Conservation (phyloP, 2,888 invertebrate genomes). For the Quadriops clusia region DNA sequence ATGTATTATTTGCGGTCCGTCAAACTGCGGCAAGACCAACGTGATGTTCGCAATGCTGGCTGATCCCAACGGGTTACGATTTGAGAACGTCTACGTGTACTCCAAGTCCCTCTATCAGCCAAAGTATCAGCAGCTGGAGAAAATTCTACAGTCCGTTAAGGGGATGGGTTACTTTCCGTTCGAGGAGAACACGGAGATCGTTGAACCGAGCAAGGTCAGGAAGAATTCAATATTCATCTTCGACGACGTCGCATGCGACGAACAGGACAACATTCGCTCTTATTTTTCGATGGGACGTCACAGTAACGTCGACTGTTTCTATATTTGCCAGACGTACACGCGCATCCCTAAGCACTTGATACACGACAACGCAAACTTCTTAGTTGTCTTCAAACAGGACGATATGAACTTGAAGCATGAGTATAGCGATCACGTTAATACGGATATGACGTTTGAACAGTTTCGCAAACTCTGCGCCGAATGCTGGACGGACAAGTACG, state of each 20-base stretch:
- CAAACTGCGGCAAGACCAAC: constrained; percentile 31
- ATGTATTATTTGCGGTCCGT: constrained; percentile 25
- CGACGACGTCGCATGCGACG: constrained; percentile 29
- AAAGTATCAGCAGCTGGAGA: constrained; percentile 22
- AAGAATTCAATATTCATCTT: constrained; percentile 29
- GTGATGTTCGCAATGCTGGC: constrained; percentile 24
- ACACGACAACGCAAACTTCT: constrained; percentile 28
- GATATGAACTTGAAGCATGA: constrained; percentile 27
- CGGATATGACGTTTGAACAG: constrained; percentile 20
- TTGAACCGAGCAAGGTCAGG: constrained; percentile 18
- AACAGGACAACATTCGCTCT: constrained; percentile 22
- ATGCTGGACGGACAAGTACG: constrained; percentile 24
- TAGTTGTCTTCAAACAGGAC: constrained; percentile 30
- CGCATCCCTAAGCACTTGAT: constrained; percentile 29
- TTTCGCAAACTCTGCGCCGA: constrained; percentile 23
- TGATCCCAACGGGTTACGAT: constrained; percentile 26
- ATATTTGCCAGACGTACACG: constrained; percentile 28
- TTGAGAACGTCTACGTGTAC: constrained; percentile 30
- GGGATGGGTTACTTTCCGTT: constrained; percentile 20
- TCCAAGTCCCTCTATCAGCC: constrained; percentile 24
- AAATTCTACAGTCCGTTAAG: constrained; percentile 16
- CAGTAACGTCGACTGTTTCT: constrained; percentile 26
- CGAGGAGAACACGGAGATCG: constrained; percentile 17
- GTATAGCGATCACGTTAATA: constrained; percentile 19
- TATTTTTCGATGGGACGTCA: constrained; percentile 29